These are phyloP conservation scores for Aporophyla nigra DNA, from an alignment of 2,888 invertebrate genomes.

Conservation along the genomic window DNA sequence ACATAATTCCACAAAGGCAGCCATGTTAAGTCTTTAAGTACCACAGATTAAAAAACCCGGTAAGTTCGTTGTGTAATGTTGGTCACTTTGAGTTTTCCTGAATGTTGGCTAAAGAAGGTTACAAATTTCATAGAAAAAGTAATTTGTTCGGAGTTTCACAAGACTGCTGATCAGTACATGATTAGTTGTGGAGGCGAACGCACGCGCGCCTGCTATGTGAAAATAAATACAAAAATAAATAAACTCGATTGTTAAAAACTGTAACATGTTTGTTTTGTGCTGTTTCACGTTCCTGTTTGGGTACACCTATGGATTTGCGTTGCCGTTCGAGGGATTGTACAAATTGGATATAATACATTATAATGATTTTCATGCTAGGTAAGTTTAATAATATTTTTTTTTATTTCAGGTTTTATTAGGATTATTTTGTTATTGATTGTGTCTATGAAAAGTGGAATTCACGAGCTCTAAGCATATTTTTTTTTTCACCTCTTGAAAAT, in stretches of 20 bases:
- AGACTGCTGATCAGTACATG: constrained; percentile 44
- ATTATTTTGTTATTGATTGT: too few species aligned
- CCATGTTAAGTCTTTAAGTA: too few species aligned
- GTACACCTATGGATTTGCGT: constrained; percentile 73
- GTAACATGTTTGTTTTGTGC: constrained; percentile 56
- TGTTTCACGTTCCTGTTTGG: constrained; percentile 48
- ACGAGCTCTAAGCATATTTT: neutral
- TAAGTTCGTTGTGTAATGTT: too few species aligned
- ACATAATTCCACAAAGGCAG: too few species aligned
- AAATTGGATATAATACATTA: constrained; percentile 91
- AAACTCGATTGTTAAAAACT: constrained; percentile 16
- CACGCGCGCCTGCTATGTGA: constrained; percentile 38
- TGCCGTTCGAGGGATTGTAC: constrained; percentile 85
- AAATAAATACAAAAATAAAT: constrained; percentile 24
- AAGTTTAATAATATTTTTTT: constrained; percentile 64
- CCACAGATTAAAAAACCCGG: too few species aligned
- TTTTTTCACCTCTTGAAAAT: too few species aligned
- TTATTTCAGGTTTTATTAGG: neutral
- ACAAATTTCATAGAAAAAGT: too few species aligned
- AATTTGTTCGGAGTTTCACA: too few species aligned
- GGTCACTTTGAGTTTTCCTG: too few species aligned
- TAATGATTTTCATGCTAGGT: constrained; percentile 92
- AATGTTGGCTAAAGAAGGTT: too few species aligned
- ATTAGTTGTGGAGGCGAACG: neutral
- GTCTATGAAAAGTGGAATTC: neutral